Evolutionary conservation across 2,113 vertebrate species (phyloP).

Genomic region (Caloenas nicobarica): DNA sequence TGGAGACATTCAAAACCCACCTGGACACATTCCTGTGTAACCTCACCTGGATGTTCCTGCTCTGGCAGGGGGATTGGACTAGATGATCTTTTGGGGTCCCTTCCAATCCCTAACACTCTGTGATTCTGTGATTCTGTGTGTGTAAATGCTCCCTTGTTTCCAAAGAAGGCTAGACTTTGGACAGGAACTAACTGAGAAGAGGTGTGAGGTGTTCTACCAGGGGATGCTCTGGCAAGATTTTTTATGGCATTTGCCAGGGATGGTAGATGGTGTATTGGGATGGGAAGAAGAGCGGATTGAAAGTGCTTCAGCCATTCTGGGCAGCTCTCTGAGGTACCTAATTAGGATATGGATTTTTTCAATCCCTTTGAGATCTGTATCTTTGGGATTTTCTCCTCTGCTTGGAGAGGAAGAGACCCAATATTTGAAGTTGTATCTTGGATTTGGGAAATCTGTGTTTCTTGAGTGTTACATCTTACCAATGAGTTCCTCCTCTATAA

Average conservation of each 20-base stretch:
- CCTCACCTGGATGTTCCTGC: too few relatives aligned
- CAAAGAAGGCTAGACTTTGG: neutral
- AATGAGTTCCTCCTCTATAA: neutral
- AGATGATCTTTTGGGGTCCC: too few relatives aligned
- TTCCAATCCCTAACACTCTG: too few relatives aligned
- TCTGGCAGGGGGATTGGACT: too few relatives aligned
- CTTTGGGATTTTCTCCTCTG: neutral
- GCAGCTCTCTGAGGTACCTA: neutral
- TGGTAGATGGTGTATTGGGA: neutral
- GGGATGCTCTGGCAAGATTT: neutral
- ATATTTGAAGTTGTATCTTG: neutral
- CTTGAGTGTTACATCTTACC: neutral
- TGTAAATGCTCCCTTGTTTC: neutral
- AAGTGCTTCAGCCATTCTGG: neutral
- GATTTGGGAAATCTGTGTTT: neutral
- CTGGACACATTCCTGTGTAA: too few relatives aligned
- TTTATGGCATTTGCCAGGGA: neutral
- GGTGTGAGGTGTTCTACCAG: neutral
- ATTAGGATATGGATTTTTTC: neutral
- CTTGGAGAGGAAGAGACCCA: neutral
- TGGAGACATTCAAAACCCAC: too few relatives aligned
- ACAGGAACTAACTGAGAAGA: neutral
- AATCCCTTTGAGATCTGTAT: neutral
- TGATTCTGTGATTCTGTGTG: too few relatives aligned
- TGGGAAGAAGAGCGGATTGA: neutral